Conservation (phyloP, 1,140 invertebrate genomes). For the Oscheius sp. region DNA sequence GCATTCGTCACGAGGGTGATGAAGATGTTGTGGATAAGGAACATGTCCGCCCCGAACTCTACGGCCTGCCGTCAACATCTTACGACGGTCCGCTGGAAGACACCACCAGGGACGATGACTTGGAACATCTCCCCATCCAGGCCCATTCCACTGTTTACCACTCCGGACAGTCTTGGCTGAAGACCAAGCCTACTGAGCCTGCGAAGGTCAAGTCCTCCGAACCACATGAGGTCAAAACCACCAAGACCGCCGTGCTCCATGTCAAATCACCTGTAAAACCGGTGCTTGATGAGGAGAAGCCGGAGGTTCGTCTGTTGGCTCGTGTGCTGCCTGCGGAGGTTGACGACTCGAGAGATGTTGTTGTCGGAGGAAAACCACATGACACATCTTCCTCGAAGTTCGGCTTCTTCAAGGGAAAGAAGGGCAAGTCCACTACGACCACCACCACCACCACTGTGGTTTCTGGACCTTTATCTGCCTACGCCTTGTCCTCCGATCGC, state of each 20-base stretch:
- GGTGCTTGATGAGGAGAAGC: slow-evolving; percentile 10
- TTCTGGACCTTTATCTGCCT: background rate
- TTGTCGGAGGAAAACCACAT: too few species aligned
- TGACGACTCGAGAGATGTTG: background rate
- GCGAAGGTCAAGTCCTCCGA: background rate
- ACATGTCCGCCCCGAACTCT: background rate
- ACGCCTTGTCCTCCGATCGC: background rate
- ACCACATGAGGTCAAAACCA: slow-evolving; percentile 36
- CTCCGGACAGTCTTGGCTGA: background rate
- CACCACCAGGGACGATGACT: background rate
- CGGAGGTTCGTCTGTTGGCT: slow-evolving; percentile 20
- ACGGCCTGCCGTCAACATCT: slow-evolving; percentile 56
- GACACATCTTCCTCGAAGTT: background rate
- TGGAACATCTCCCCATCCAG: background rate
- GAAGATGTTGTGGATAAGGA: slow-evolving; percentile 36
- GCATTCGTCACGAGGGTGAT: slow-evolving; percentile 37
- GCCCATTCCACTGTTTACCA: slow-evolving; percentile 27
- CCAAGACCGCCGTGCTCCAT: slow-evolving; percentile 5
- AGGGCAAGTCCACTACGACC: slow-evolving; percentile 1
- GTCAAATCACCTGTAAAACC: background rate
- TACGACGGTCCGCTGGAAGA: slow-evolving; percentile 33
- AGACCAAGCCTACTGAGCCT: background rate
- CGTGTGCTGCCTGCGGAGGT: background rate
- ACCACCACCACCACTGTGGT: too few species aligned
- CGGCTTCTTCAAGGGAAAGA: slow-evolving; percentile 15